Conservation (phyloP, 2,113 vertebrate genomes). For the Cervus canadensis region DNA sequence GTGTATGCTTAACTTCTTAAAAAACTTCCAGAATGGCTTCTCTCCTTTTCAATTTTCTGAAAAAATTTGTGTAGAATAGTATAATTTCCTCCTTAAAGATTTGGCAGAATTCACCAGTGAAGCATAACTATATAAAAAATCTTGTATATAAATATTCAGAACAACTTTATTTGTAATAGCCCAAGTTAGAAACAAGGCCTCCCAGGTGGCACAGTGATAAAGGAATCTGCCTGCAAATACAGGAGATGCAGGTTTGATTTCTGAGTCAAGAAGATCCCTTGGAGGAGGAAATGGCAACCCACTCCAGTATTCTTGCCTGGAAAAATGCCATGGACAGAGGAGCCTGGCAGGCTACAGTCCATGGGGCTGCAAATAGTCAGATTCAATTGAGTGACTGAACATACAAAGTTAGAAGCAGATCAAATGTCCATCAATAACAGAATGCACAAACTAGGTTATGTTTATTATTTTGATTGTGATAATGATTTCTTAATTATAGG, state of each 20-base stretch:
- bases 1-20: not conserved
- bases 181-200: not conserved
- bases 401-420: not conserved
- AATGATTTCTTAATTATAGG: accelerated
- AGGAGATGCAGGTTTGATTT: not conserved
- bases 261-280: not conserved
- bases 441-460: accelerated
- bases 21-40: not conserved
- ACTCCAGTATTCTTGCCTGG: not conserved
- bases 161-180: not conserved
- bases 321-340: not conserved
- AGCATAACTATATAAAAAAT: accelerated
- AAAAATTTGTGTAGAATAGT: not conserved
- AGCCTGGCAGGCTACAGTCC: not conserved
- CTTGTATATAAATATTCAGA: not conserved
- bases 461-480: too few relatives aligned
- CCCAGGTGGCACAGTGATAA: not conserved
- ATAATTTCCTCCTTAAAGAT: not conserved
- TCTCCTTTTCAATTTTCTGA: not conserved
- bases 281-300: not conserved
- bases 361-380: accelerated
- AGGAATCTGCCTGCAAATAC: not conserved
- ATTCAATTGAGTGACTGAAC: not conserved
- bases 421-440: not conserved
- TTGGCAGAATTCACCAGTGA: not conserved